Evolutionary conservation across 92 coral and sea anemone genomes (phyloP).

Genomic region (Heteractis magnifica): DNA sequence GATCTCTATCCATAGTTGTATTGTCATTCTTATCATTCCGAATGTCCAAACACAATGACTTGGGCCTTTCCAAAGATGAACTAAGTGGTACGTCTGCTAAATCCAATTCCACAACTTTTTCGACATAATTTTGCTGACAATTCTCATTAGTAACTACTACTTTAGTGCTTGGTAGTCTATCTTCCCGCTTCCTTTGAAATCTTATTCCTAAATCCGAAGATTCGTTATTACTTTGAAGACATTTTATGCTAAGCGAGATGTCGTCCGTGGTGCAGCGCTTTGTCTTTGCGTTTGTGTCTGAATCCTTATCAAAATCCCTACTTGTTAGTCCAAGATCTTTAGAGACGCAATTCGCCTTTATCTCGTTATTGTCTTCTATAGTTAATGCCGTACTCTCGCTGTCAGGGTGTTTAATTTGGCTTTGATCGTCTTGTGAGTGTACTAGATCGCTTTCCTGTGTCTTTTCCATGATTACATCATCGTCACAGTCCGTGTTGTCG

Average conservation of each 20-base stretch:
- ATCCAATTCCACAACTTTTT: not conserved
- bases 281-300: not conserved
- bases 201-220: not conserved
- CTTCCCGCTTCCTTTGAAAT: not conserved
- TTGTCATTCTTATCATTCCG: not conserved
- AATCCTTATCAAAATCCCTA: not conserved
- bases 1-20: not conserved
- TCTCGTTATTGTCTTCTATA: not conserved
- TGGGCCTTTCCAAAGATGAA: not conserved
- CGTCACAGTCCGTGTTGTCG: not conserved
- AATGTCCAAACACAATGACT: not conserved
- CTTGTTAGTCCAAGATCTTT: not conserved
- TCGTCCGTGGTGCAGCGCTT: not conserved
- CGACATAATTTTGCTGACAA: not conserved
- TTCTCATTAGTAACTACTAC: not conserved
- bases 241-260: not conserved
- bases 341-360: not conserved
- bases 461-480: not conserved
- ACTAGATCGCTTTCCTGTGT: not conserved
- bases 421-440: not conserved
- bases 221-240: not conserved
- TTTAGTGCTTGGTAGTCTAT: not conserved
- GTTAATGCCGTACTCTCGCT: not conserved
- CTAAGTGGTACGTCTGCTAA: not conserved
- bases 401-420: not conserved